A percentile compares a stretch with the other conserved stretches of the same genome.
These are phyloP conservation scores for Schlechtendalia chinensis DNA, from an alignment of 1,140 invertebrate genomes.

Conservation along the genomic window DNA sequence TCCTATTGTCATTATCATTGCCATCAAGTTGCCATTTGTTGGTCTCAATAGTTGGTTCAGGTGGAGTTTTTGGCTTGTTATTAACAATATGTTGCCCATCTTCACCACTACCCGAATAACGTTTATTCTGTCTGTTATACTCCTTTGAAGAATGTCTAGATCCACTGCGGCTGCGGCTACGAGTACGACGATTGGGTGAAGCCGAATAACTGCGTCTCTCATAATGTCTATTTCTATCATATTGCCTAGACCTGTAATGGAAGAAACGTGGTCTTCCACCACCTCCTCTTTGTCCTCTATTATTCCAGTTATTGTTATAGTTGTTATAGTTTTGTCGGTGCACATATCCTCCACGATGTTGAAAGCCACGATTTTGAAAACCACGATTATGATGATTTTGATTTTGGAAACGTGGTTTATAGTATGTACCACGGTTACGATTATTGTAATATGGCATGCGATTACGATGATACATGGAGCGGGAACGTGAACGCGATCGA, in stretches of 20 bases:
- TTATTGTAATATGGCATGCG: conserved; percentile 24
- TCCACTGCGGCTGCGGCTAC: conserved; percentile 37
- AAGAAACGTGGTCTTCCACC: conserved; percentile 46
- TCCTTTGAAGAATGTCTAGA: conserved; percentile 28
- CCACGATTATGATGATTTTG: conserved; percentile 47
- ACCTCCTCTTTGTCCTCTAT: conserved; percentile 47
- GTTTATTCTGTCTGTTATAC: conserved; percentile 43
- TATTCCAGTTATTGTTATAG: conserved; percentile 49
- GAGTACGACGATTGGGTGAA: conserved; percentile 36
- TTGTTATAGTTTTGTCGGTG: conserved; percentile 43
- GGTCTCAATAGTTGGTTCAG: conserved; percentile 24
- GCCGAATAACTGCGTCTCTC: conserved; percentile 38
- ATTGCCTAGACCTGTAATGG: conserved; percentile 45
- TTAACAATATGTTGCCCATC: conserved; percentile 10
- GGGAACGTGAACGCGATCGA: conserved; percentile 46
- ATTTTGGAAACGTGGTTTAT: conserved; percentile 51
- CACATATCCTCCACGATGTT: conserved; percentile 42
- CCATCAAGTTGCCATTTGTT: conserved; percentile 35
- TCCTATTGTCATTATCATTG: conserved; percentile 32
- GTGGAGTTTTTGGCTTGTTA: conserved; percentile 40
- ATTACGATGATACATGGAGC: conserved; percentile 40
- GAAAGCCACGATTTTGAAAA: conserved; percentile 45
- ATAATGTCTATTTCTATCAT: conserved; percentile 35
- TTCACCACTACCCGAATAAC: conserved; percentile 39
- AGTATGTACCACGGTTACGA: conserved; percentile 50